These are phyloP conservation scores for Eleutherodactylus coqui DNA, from an alignment of 2,797 vertebrate species.

Conservation along the genomic window DNA sequence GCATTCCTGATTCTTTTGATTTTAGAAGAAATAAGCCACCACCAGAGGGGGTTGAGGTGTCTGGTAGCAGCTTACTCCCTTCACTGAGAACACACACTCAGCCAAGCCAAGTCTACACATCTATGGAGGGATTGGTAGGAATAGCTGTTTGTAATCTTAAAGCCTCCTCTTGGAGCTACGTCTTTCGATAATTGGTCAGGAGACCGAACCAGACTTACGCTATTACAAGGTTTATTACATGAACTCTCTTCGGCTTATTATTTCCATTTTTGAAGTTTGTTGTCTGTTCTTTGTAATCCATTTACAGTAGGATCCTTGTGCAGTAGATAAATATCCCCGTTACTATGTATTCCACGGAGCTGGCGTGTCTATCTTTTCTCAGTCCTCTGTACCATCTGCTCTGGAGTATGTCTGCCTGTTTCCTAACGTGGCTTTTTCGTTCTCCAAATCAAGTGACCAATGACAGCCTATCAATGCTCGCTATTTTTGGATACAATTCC, in stretches of 20 bases:
- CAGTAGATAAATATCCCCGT: not conserved
- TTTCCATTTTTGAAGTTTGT: not conserved
- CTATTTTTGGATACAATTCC: constrained; percentile 35
- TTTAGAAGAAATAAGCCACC: too few relatives aligned
- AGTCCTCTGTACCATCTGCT: constrained; percentile 54
- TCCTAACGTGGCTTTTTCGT: constrained; percentile 6
- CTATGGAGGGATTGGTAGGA: too few relatives aligned
- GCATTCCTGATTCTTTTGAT: too few relatives aligned
- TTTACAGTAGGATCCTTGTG: not conserved
- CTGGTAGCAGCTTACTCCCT: too few relatives aligned
- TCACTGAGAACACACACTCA: too few relatives aligned
- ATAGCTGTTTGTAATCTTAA: too few relatives aligned
- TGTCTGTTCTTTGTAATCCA: not conserved
- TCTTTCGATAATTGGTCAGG: too few relatives aligned
- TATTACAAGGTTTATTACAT: not conserved
- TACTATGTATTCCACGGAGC: constrained; percentile 20
- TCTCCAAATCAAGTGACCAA: constrained; percentile 24
- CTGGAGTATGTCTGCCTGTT: constrained; percentile 24
- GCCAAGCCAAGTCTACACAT: too few relatives aligned
- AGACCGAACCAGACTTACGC: too few relatives aligned
- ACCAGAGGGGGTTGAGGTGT: too few relatives aligned
- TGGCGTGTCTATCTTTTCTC: not conserved
- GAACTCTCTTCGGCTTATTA: too few relatives aligned
- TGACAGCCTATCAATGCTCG: not conserved
- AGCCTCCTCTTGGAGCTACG: too few relatives aligned